phyloP scores from a whole-genome alignment of 2,113 vertebrate genomes.

The Oncorhynchus keta region DNA sequence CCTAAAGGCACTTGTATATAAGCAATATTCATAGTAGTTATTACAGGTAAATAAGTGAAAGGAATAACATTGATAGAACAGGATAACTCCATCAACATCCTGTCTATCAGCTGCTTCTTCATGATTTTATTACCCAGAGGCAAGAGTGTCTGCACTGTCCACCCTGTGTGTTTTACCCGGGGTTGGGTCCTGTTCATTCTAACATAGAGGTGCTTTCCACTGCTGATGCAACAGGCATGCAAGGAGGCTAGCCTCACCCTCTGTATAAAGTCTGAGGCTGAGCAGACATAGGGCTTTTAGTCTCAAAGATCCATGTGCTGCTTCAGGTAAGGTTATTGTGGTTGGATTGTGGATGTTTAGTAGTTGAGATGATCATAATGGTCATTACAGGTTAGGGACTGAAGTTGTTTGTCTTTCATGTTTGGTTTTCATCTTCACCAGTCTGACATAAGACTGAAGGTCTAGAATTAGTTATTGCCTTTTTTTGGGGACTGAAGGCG shows the following conservation, averaged over 20 bases:
- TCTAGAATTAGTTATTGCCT: neutral
- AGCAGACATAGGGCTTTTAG: neutral
- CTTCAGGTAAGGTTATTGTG: constrained; percentile 15
- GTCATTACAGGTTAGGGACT: neutral
- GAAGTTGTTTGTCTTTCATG: neutral
- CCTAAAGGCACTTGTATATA: too few relatives aligned
- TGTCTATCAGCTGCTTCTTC: neutral
- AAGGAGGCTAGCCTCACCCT: constrained; percentile 20
- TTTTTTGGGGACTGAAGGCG: neutral
- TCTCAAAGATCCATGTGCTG: constrained; percentile 1
- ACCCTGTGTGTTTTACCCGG: neutral
- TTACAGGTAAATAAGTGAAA: too few relatives aligned
- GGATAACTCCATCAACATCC: neutral
- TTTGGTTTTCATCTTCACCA: neutral
- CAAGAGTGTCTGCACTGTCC: neutral
- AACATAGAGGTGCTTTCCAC: constrained; percentile 28
- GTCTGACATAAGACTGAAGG: neutral
- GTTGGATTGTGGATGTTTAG: neutral
- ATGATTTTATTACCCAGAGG: neutral
- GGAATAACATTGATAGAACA: neutral
- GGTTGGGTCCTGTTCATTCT: neutral
- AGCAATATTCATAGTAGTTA: too few relatives aligned
- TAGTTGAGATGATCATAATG: neutral
- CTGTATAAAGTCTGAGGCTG: neutral
- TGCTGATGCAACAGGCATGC: constrained; percentile 54